Conservation (phyloP, 2,113 vertebrate genomes). For the Myocastor coypus region DNA sequence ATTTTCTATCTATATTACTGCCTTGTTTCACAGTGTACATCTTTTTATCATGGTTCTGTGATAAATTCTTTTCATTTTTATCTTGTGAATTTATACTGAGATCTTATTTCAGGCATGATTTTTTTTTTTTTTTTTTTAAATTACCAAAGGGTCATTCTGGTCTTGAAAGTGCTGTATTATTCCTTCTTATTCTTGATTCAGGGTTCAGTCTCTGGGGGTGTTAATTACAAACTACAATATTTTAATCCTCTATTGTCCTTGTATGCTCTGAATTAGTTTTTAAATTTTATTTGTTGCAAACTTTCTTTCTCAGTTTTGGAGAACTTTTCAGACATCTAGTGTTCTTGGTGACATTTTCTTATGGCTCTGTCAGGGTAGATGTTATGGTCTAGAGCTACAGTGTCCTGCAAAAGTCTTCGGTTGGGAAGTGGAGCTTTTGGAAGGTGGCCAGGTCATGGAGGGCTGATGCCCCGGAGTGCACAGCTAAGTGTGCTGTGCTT, state of each 20-base stretch:
- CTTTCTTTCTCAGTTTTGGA: neutral
- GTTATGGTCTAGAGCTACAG: neutral
- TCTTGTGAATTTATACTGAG: neutral
- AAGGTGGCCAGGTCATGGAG: neutral
- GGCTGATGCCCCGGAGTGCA: neutral
- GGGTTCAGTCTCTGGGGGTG: neutral
- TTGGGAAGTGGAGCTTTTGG: neutral
- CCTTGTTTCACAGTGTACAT: neutral
- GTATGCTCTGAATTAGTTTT: neutral
- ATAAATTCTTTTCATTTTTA: conserved; percentile 10
- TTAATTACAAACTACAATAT: conserved; percentile 20
- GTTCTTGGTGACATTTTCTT: neutral
- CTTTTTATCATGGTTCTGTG: neutral
- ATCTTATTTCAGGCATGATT: conserved; percentile 6
- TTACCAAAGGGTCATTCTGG: conserved; percentile 6
- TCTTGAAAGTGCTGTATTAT: neutral
- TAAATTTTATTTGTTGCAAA: neutral
- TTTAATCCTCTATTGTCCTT: conserved; percentile 17
- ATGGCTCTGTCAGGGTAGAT: neutral
- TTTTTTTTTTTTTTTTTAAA: too few species aligned
- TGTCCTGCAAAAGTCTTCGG: neutral
- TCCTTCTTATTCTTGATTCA: neutral
- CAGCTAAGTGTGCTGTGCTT: neutral
- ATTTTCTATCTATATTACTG: neutral
- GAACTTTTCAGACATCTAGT: neutral